phyloP scores from a whole-genome alignment of 2,113 vertebrate species.

The Gasterosteus aculeatus region DNA sequence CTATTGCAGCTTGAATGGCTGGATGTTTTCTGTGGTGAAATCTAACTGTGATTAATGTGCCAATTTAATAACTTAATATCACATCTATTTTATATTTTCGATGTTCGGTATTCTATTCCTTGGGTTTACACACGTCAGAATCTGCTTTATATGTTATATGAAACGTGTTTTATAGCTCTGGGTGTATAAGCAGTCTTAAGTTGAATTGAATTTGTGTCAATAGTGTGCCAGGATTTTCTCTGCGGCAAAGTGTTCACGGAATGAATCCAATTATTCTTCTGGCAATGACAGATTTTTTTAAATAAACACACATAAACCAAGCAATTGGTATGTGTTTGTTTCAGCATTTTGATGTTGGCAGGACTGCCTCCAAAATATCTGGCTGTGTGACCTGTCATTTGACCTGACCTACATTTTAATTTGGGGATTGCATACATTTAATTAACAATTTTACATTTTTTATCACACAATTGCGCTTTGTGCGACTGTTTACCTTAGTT shows the following conservation, averaged over 20 bases:
- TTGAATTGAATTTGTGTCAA: slow-evolving; percentile 3
- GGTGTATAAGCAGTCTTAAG: not conserved
- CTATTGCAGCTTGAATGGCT: slow-evolving; percentile 21
- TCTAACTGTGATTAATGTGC: slow-evolving; percentile 29
- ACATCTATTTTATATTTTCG: slow-evolving; percentile 12
- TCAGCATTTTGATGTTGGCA: slow-evolving; percentile 18
- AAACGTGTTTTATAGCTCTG: not conserved
- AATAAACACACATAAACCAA: slow-evolving; percentile 4
- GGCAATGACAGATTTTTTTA: slow-evolving; percentile 18
- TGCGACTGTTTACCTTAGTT: slow-evolving; percentile 34
- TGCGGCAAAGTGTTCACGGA: not conserved
- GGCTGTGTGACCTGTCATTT: not conserved
- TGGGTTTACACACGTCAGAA: not conserved
- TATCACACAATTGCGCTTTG: slow-evolving; percentile 21
- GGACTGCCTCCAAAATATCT: slow-evolving; percentile 13
- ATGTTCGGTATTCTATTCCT: not conserved
- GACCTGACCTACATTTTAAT: not conserved
- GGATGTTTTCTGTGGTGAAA: slow-evolving; percentile 1
- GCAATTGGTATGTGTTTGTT: slow-evolving; percentile 16
- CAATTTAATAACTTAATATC: slow-evolving; percentile 27
- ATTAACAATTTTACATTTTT: not conserved
- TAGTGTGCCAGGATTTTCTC: slow-evolving; percentile 5
- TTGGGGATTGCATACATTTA: not conserved
- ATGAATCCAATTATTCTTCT: not conserved
- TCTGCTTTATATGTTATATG: not conserved